A percentile compares a stretch with the other conserved stretches of the same genome.
These are phyloP conservation scores for Parapsyche elsis DNA, from an alignment of 1,140 invertebrate genomes.

Conservation along the genomic window DNA sequence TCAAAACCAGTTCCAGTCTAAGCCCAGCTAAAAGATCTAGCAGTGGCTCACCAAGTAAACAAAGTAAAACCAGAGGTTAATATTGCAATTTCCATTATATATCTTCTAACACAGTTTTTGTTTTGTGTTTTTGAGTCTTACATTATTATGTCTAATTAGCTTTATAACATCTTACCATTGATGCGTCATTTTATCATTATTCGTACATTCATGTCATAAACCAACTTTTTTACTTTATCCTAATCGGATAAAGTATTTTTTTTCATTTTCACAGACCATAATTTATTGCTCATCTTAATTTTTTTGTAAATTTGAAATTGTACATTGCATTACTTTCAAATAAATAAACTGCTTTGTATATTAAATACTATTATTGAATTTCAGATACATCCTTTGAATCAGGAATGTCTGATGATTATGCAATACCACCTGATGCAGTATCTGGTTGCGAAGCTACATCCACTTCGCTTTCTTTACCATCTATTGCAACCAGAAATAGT, in stretches of 20 bases:
- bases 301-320: too few species aligned
- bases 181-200: background rate
- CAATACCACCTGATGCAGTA: slow-evolving; percentile 92
- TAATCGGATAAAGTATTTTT: too few species aligned
- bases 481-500: slow-evolving; percentile 73
- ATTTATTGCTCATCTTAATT: too few species aligned
- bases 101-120: slow-evolving; percentile 2
- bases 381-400: slow-evolving; percentile 92
- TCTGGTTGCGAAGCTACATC: slow-evolving; percentile 77
- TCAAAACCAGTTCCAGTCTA: slow-evolving; percentile 84
- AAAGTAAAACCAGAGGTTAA: slow-evolving; percentile 76
- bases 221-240: too few species aligned
- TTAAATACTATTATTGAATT: too few species aligned
- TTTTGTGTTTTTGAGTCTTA: slow-evolving; percentile 1
- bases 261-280: too few species aligned
- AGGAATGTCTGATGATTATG: slow-evolving; percentile 95
- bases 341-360: background rate
- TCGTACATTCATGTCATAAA: too few species aligned
- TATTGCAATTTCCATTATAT: slow-evolving; percentile 20
- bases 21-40: slow-evolving; percentile 87
- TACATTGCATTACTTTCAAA: too few species aligned
- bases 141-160: background rate
- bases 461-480: slow-evolving; percentile 77
- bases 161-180: background rate
- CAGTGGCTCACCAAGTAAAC: slow-evolving; percentile 81